These are phyloP conservation scores for Hirtodrosophila cameraria DNA, from an alignment of 2,888 invertebrate species.

Conservation along the genomic window DNA sequence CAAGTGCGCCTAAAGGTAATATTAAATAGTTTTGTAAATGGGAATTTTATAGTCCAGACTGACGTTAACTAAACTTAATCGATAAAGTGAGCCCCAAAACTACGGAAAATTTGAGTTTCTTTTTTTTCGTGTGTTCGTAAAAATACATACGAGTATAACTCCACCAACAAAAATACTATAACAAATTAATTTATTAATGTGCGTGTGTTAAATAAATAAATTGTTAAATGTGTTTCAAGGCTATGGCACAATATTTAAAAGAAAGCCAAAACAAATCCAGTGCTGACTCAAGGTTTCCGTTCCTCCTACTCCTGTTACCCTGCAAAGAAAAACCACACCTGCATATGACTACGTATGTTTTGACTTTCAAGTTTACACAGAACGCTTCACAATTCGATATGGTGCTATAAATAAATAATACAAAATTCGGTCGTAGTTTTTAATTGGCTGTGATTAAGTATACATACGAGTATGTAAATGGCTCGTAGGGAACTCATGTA, in stretches of 20 bases:
- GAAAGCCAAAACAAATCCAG: conserved; percentile 56
- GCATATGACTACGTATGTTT: conserved; percentile 9
- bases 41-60: conserved; percentile 16
- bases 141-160: conserved; percentile 4
- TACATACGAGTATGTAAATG: neutral
- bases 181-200: conserved; percentile 33
- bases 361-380: conserved; percentile 27
- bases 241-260: conserved; percentile 41
- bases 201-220: conserved; percentile 49
- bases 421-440: conserved; percentile 11
- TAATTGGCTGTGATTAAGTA: conserved; percentile 28
- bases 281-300: conserved; percentile 45
- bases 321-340: conserved; percentile 1
- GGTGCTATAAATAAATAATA: conserved; percentile 42
- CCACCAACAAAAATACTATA: conserved; percentile 8
- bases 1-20: conserved; percentile 29
- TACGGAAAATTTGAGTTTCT: conserved; percentile 30
- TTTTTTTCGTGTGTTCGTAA: conserved; percentile 38
- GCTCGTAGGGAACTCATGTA: neutral
- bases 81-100: conserved; percentile 64
- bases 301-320: neutral
- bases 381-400: conserved; percentile 18
- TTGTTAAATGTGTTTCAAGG: conserved; percentile 71
- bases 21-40: neutral
- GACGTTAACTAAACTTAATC: conserved; percentile 62